phyloP scores from a whole-genome alignment of 2,113 vertebrate species.

The Coryphaenoides rupestris region DNA sequence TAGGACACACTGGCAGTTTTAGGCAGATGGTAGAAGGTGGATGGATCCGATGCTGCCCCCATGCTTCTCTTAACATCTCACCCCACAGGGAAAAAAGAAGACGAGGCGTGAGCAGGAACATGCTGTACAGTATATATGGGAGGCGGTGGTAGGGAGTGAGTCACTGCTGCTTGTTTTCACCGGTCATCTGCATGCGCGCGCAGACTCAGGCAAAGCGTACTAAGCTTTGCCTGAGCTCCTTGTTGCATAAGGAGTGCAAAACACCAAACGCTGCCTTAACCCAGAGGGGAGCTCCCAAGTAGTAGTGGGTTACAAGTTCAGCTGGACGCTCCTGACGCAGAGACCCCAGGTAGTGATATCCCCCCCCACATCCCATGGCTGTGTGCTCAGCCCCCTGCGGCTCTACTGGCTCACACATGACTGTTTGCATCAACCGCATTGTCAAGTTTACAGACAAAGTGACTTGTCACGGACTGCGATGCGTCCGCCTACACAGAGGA shows the following conservation, averaged over 20 bases:
- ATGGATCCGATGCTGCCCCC: neutral
- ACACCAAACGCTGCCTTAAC: constrained; percentile 26
- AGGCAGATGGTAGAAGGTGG: neutral
- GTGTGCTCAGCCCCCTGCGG: too few relatives aligned
- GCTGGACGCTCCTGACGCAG: too few relatives aligned
- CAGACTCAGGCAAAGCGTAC: constrained; percentile 38
- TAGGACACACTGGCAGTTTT: neutral
- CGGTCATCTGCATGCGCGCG: constrained; percentile 24
- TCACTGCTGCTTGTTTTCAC: constrained; percentile 38
- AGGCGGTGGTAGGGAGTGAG: constrained; percentile 29
- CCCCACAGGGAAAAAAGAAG: constrained; percentile 3
- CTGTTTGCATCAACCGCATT: too few relatives aligned
- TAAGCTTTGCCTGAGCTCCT: constrained; percentile 54
- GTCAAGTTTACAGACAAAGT: too few relatives aligned
- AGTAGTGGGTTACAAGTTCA: constrained; percentile 39
- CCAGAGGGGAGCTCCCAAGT: constrained; percentile 11
- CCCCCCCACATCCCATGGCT: too few relatives aligned
- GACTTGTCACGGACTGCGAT: too few relatives aligned
- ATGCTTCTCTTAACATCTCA: neutral
- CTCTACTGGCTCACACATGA: too few relatives aligned
- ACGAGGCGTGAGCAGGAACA: constrained; percentile 10
- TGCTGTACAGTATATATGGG: constrained; percentile 19
- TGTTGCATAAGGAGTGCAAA: constrained; percentile 55
- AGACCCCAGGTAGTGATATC: too few relatives aligned
- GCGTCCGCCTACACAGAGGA: too few relatives aligned